A percentile compares a stretch with the other conserved stretches of the same genome.
Conservation (phyloP, 2,797 vertebrate species). For the Capromys pilorides region DNA sequence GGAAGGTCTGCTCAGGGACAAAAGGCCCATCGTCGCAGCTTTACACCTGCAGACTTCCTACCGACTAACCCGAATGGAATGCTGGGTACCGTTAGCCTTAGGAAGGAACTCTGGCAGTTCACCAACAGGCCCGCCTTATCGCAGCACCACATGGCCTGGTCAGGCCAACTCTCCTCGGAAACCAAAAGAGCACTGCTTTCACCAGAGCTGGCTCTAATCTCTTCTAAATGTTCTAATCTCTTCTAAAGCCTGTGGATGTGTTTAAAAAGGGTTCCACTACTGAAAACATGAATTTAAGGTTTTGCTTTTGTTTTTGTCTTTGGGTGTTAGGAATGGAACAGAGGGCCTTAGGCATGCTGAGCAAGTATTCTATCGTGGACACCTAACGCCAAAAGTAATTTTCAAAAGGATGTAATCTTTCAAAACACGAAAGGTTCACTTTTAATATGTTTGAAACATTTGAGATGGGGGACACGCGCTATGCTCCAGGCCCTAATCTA, state of each 20-base stretch:
- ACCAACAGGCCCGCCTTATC: no score
- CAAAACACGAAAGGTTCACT: neutral
- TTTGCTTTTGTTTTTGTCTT: no score
- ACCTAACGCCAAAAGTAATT: neutral
- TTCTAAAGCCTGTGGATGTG: neutral
- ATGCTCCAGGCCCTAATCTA: neutral
- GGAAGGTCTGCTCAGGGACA: neutral
- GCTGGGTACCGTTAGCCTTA: neutral
- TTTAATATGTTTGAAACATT: conserved; percentile 2
- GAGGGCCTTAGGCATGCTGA: neutral
- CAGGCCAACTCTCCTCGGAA: neutral
- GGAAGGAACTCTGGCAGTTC: no score
- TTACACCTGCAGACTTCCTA: neutral
- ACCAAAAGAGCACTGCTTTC: neutral
- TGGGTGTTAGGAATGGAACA: neutral
- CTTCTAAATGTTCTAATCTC: neutral
- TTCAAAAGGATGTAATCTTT: neutral
- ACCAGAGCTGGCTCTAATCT: neutral
- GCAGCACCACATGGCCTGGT: neutral
- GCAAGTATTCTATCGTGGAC: no score
- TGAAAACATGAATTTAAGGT: neutral
- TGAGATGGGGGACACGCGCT: neutral
- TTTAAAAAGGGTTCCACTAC: neutral
- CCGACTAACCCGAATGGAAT: neutral
- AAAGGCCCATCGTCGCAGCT: neutral